Evolutionary conservation across 1,140 invertebrate species (phyloP), one percentile per base, ranked within the genome.

Genomic region (Drosophila auraria): DNA sequence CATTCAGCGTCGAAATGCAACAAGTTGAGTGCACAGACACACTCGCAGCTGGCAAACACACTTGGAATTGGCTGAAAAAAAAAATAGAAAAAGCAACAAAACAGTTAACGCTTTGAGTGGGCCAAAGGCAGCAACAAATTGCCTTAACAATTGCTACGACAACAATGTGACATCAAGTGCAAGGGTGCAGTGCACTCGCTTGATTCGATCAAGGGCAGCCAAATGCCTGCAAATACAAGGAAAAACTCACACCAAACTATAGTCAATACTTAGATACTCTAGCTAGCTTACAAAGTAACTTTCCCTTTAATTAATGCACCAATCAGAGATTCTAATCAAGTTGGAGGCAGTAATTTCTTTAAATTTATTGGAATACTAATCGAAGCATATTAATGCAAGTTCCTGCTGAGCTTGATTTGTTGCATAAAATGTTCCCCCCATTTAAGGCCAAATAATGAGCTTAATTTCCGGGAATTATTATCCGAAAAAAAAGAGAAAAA

Each of bases 21-120:
- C 80, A 80, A 87, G 83, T 80, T 82, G 60, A 72, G 73, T 82
- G 86, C 86, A 82, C 79, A 82, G 72, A 82, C 17, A 42, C 15
- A 58, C 38, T 20, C 44, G 17, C 47, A 12, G 36, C 20, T 30
- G 47, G 65, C 42, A 54, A 9, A 40, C 9, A 61, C 58, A 81
- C 77, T 74, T 42, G 40, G 56, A 81, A 84, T 79, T 68, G 83
- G 60, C 86, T 75, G 72, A 78, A 78, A 36, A 56, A 20, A 33
- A 2, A 17, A 53, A 33, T 72, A 72, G 69, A 78, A 33, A 54
- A 36, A 53, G 4, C 5, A 51, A 30, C 25, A 27, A 78, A 78
- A 89, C 72, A 65, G 69, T 83, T 69, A 56, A 51, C 72, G 47
- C 60, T 33, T 77, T 63, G 70, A 87, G 74, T 78, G 80, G 78